Evolutionary conservation across 2,888 invertebrate species (phyloP).

Genomic region (Phytoseiulus persimilis): DNA sequence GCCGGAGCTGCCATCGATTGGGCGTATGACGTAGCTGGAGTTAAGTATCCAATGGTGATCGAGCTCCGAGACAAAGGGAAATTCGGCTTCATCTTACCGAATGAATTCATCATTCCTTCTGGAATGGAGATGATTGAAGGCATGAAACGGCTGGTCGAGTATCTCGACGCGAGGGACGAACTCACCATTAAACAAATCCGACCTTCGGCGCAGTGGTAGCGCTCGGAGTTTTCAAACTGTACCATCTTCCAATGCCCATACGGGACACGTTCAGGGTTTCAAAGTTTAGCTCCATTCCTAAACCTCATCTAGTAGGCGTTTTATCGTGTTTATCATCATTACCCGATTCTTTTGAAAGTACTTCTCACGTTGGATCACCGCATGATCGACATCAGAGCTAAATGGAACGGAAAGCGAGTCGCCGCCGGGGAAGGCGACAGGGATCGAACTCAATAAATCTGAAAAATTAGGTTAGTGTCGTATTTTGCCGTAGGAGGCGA

Average conservation of each 20-base stretch:
- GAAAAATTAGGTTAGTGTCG: too few species aligned
- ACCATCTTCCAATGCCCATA: not conserved
- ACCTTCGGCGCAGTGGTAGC: not conserved
- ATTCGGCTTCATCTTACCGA: slow-evolving; percentile 31
- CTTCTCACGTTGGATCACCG: too few species aligned
- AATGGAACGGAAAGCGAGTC: too few species aligned
- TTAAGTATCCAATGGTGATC: slow-evolving; percentile 30
- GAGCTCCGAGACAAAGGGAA: slow-evolving; percentile 11
- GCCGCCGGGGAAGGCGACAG: too few species aligned
- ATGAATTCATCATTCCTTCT: slow-evolving; percentile 33
- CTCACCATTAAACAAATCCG: not conserved
- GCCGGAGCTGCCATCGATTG: slow-evolving; percentile 33
- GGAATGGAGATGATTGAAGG: slow-evolving; percentile 24
- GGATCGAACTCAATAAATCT: too few species aligned
- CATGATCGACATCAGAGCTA: too few species aligned
- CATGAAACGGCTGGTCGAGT: slow-evolving; percentile 12
- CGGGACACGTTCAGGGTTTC: not conserved
- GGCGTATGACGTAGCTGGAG: slow-evolving; percentile 9
- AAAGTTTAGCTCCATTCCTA: too few species aligned
- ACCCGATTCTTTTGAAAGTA: too few species aligned
- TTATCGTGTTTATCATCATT: too few species aligned
- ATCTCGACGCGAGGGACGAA: not conserved
- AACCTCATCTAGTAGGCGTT: too few species aligned
- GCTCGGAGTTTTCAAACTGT: not conserved
- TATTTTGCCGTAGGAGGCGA: too few species aligned